These are phyloP conservation scores for Vicugna pacos DNA, from an alignment of 2,113 vertebrate genomes.

Conservation along the genomic window DNA sequence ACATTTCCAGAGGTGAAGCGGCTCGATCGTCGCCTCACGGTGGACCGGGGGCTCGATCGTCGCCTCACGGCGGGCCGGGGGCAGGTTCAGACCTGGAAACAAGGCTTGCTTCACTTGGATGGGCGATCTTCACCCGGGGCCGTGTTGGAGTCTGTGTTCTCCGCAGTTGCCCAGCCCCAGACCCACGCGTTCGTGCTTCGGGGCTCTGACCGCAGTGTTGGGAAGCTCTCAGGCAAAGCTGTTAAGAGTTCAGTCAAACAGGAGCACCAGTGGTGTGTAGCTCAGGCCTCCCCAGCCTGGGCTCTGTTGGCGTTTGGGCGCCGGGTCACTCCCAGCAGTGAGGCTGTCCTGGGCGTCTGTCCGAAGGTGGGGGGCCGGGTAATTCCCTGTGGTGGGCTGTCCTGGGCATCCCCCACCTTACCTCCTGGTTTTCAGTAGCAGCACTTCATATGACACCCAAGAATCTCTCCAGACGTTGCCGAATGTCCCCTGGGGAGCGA, in stretches of 20 bases:
- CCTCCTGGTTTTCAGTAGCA: background rate
- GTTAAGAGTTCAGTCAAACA: background rate
- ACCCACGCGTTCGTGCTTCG: background rate
- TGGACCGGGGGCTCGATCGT: no score
- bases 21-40: no score
- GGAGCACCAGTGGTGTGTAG: rapidly evolving
- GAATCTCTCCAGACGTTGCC: background rate
- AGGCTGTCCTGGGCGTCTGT: background rate
- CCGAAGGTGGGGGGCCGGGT: no score
- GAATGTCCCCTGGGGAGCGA: background rate
- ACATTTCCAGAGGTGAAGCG: no score
- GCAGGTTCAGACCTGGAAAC: background rate
- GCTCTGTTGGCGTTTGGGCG: background rate
- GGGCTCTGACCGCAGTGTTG: background rate
- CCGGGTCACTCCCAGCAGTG: background rate
- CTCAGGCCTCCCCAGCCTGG: background rate
- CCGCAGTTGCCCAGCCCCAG: background rate
- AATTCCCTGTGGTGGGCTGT: background rate
- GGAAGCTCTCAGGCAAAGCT: background rate
- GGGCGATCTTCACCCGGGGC: background rate
- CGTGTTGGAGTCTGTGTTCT: background rate
- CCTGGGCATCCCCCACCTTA: no score
- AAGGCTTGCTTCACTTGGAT: background rate
- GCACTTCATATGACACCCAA: background rate
- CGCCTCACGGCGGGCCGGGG: rapidly evolving